Evolutionary conservation across 2,113 vertebrate genomes (phyloP).

Genomic region (Calonectris borealis): DNA sequence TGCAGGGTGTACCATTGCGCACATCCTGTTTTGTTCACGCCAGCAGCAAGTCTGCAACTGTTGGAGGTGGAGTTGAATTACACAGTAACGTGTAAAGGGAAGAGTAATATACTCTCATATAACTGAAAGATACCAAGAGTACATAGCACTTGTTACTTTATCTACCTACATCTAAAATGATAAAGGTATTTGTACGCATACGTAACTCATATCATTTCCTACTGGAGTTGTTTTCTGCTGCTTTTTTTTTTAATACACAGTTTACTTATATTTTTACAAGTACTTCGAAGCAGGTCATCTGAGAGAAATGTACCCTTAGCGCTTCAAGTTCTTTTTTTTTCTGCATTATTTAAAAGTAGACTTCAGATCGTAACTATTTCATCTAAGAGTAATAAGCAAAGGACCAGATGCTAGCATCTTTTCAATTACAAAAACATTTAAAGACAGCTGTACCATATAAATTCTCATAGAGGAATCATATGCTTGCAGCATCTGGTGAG

Average conservation of each 20-base stretch:
- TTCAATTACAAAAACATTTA: slow-evolving; percentile 71
- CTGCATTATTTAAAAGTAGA: slow-evolving; percentile 67
- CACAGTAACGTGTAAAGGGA: neutral
- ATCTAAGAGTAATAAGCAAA: slow-evolving; percentile 68
- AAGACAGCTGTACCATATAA: slow-evolving; percentile 75
- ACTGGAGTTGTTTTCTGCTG: neutral
- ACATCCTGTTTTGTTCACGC: neutral
- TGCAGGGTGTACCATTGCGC: fast-evolving
- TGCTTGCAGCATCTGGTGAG: slow-evolving; percentile 71
- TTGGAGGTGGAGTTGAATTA: neutral
- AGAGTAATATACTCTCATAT: neutral
- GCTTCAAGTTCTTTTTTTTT: neutral
- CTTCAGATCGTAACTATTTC: neutral
- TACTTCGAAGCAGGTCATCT: neutral
- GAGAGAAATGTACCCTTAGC: neutral
- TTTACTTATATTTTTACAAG: neutral
- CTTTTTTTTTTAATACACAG: neutral
- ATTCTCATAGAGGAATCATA: slow-evolving; percentile 70
- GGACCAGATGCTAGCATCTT: slow-evolving; percentile 71
- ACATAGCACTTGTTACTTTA: neutral
- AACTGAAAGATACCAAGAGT: neutral
- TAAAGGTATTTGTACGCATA: neutral
- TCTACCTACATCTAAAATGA: neutral
- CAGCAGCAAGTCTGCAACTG: neutral
- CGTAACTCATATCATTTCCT: neutral